Base-by-base conservation (phyloP, 2,888 invertebrate species). In the Hirtodrosophila alboralis region DNA sequence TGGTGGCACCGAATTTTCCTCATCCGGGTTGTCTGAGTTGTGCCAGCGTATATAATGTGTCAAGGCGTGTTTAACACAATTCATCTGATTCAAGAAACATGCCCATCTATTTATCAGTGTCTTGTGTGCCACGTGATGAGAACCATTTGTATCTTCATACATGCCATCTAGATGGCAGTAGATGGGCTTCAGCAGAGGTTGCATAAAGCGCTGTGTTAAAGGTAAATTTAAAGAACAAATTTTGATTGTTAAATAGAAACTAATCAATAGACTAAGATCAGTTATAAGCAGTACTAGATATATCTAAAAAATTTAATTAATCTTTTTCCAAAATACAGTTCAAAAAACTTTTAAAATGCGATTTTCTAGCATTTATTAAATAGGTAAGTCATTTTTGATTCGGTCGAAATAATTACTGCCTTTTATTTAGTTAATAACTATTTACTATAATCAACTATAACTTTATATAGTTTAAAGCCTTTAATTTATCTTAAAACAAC, bases 41-140 rank as follows among this genome's bases (percentile, higher is more conserved):
- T 93, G 92, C 94, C 94, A 95, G 27, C 90, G 83, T 26, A 92
- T 89, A 88, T 94, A 95, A 60, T 95, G 90, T 26, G 91, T 89
- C 3, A 92, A 90, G 0, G 94, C 92, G 63, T 93, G 92, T 60
- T 92, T 89, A 10, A 94, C 92, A 66, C 94, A 94, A 41, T 93
- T 92, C 0, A 91, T 91, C 5, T 94, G 92, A 56, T 92, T 92
- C 81, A 93, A 91, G 1, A 92, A 91, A 80, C 95, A 95, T 3
- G 95, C 93, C 90, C 90, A 91, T 6, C 77, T 74, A 6, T 83
- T 79, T 12, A 90, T 86, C 28, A 90, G 51, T 0, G 70, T 92
- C 90, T 93, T 94, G 87, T 93, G 92, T 87, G 93, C 93, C 0
- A 94, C 92, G 26, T 92, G 91, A 23, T 59, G 68, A 92, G 92